Conservation (phyloP, 2,113 vertebrate genomes). For the Bos javanicus region DNA sequence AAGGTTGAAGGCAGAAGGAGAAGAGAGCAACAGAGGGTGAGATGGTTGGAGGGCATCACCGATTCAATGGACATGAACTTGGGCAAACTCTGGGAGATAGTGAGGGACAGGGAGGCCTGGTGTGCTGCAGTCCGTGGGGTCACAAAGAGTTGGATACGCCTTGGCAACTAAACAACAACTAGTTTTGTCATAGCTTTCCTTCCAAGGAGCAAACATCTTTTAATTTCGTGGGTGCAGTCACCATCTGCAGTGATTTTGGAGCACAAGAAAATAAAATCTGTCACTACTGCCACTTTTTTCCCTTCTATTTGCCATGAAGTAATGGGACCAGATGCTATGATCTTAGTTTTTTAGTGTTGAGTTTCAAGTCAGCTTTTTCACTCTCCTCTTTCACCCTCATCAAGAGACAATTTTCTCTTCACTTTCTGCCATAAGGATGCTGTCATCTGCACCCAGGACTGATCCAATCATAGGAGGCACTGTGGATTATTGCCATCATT, state of each 20-base stretch:
- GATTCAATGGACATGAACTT: not conserved
- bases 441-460: not conserved
- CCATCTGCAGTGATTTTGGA: not conserved
- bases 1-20: not conserved
- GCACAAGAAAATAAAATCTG: not conserved
- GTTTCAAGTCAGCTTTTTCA: not conserved
- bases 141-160: not conserved
- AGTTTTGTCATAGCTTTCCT: not conserved
- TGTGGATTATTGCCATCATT: not conserved
- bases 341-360: not conserved
- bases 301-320: not conserved
- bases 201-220: not conserved
- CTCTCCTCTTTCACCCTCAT: not conserved
- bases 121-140: not conserved
- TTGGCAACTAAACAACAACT: not conserved
- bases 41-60: not conserved
- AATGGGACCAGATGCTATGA: not conserved
- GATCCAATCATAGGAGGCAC: not conserved
- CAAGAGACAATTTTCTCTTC: not conserved
- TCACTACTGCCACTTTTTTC: not conserved
- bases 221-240: not conserved
- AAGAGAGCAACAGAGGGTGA: not conserved
- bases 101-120: not conserved
- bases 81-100: not conserved
- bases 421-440: not conserved